Percentiles rank a stretch among this genome's conserved stretches.
Evolutionary conservation across 2,113 vertebrate genomes (phyloP).

Genomic region (Pluvianellus socialis): DNA sequence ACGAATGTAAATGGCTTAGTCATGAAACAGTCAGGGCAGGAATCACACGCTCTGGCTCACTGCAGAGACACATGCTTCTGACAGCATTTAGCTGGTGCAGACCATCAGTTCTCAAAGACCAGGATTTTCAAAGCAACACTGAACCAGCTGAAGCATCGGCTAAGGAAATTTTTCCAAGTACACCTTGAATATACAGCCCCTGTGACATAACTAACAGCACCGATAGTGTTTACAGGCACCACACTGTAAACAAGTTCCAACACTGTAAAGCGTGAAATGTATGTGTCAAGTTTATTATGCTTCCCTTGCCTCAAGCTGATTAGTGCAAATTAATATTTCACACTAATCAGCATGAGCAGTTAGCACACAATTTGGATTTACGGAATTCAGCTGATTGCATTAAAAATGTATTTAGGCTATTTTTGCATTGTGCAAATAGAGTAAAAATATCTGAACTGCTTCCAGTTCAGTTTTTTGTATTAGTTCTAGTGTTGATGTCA

Average conservation of each 20-base stretch:
- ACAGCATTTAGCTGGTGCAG: constrained; percentile 1
- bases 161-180: constrained; percentile 13
- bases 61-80: background rate
- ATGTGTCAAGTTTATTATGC: constrained; percentile 72
- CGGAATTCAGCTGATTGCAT: constrained; percentile 66
- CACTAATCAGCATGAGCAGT: constrained; percentile 69
- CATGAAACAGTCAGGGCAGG: background rate
- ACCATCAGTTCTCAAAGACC: constrained; percentile 3
- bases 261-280: constrained; percentile 62
- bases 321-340: constrained; percentile 75
- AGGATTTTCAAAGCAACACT: background rate
- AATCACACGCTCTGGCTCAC: background rate
- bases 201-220: constrained; percentile 9
- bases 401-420: constrained; percentile 72
- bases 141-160: background rate
- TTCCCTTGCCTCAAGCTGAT: constrained; percentile 58
- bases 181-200: background rate
- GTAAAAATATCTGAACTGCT: constrained; percentile 43
- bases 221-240: background rate
- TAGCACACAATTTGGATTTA: constrained; percentile 69
- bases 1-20: background rate
- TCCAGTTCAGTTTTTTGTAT: background rate
- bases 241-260: constrained; percentile 17
- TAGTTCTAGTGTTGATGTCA: background rate
- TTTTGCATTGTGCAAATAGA: constrained; percentile 62